Percentiles rank a stretch among this genome's conserved stretches.
Evolutionary conservation across 2,797 vertebrate genomes (phyloP).

Genomic region (Leptatherina wallacei): DNA sequence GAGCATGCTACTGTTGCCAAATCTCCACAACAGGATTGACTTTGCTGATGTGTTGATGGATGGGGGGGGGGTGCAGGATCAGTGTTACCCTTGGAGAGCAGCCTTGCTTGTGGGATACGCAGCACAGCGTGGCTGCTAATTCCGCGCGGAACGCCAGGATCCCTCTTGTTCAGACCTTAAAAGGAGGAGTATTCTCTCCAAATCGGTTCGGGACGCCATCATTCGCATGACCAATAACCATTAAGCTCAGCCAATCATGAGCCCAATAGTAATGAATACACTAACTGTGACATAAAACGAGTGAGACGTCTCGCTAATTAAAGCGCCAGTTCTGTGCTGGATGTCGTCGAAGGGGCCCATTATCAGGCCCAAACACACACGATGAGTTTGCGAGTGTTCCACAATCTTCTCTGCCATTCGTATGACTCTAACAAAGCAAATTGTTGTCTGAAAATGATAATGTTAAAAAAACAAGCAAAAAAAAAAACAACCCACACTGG

Average conservation of each 20-base stretch:
- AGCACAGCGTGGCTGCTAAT: constrained; percentile 64
- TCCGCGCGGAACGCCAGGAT: constrained; percentile 53
- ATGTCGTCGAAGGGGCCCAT: constrained; percentile 55
- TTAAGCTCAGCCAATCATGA: constrained; percentile 68
- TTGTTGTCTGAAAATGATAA: constrained; percentile 73
- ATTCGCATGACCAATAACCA: constrained; percentile 76
- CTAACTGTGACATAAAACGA: constrained; percentile 61
- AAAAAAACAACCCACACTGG: constrained; percentile 21
- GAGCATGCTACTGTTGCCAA: constrained; percentile 52
- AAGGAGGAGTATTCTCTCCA: constrained; percentile 60
- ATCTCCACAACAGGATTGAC: constrained; percentile 53
- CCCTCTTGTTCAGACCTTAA: constrained; percentile 56
- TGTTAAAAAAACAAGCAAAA: constrained; percentile 24
- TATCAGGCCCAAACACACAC: constrained; percentile 76
- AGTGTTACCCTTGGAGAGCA: constrained; percentile 66
- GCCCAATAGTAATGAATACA: constrained; percentile 43
- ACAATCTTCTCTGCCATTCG: constrained; percentile 60
- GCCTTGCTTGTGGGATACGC: constrained; percentile 71
- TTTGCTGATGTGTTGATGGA: constrained; percentile 48
- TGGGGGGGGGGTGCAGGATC: constrained; percentile 52
- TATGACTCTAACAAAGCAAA: constrained; percentile 68
- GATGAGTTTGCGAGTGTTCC: constrained; percentile 33
- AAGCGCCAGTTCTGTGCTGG: constrained; percentile 54
- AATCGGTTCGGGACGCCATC: constrained; percentile 65
- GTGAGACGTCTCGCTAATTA: constrained; percentile 72